A percentile compares a stretch with the other conserved stretches of the same genome.
These are phyloP conservation scores for Stratiomys singularior DNA, from an alignment of 2,888 invertebrate genomes.

Conservation along the genomic window DNA sequence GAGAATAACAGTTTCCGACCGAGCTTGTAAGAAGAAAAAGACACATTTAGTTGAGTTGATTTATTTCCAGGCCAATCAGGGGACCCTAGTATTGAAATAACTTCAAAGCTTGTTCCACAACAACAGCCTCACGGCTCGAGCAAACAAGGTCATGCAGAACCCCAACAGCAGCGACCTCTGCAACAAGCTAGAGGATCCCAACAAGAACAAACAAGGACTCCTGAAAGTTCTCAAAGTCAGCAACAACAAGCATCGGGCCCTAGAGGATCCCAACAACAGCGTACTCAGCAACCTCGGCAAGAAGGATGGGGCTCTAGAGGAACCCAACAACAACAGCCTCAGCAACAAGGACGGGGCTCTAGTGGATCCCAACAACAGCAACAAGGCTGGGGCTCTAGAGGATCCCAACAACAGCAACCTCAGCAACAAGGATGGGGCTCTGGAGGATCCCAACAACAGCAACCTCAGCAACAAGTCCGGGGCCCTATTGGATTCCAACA, in stretches of 20 bases:
- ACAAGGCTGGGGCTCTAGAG: conserved; percentile 32
- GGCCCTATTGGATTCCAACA: not conserved
- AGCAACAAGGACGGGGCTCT: not conserved
- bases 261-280: conserved; percentile 15
- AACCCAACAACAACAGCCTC: conserved; percentile 2
- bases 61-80: no score
- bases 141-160: not conserved
- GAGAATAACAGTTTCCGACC: no score
- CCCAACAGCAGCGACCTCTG: not conserved
- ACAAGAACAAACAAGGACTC: not conserved
- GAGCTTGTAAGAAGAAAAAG: no score
- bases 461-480: conserved; percentile 20
- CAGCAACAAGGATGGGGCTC: conserved; percentile 31
- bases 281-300: conserved; percentile 37
- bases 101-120: conserved; percentile 1
- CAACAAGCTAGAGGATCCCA: not conserved
- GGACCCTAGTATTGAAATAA: no score
- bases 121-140: no score
- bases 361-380: conserved; percentile 27
- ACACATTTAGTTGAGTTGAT: no score
- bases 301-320: not conserved
- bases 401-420: conserved; percentile 30
- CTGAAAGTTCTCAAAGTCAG: not conserved
- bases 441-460: conserved; percentile 19
- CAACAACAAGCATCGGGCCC: conserved; percentile 45